Conservation (phyloP, 1,140 invertebrate genomes). For the Andricus grossulariae region DNA sequence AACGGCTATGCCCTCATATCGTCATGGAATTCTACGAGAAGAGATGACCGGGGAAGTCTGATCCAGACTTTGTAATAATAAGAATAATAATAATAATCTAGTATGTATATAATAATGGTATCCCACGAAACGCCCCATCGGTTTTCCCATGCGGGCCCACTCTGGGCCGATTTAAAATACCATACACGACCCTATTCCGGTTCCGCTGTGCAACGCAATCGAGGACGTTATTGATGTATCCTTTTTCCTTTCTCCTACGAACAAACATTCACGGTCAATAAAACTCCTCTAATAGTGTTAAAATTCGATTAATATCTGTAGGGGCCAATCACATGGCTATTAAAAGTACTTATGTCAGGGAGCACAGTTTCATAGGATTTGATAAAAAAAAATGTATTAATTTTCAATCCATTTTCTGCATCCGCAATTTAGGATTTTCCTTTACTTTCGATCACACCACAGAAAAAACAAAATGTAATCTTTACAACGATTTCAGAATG, state of each 20-base stretch:
- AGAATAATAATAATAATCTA: constrained; percentile 12
- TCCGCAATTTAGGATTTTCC: too few species aligned
- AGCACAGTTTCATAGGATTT: too few species aligned
- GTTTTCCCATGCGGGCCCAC: constrained; percentile 68
- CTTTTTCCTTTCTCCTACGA: constrained; percentile 3
- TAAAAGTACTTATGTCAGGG: not conserved
- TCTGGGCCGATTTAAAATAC: constrained; percentile 53
- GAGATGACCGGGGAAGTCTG: not conserved
- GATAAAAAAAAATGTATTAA: too few species aligned
- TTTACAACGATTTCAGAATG: too few species aligned
- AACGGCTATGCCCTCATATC: constrained; percentile 36
- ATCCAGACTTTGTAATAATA: constrained; percentile 23
- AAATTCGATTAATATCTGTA: constrained; percentile 40
- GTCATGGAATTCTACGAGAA: constrained; percentile 27
- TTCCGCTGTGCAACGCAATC: constrained; percentile 15
- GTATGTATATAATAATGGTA: constrained; percentile 1
- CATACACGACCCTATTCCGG: constrained; percentile 33
- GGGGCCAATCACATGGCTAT: not conserved
- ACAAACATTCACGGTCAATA: constrained; percentile 49
- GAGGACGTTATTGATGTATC: constrained; percentile 32
- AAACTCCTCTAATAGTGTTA: constrained; percentile 41
- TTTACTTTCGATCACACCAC: too few species aligned
- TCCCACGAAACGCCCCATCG: constrained; percentile 41
- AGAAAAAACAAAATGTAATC: too few species aligned
- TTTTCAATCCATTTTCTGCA: too few species aligned